Conservation (phyloP, 2,888 invertebrate species). For the Axea sp. region DNA sequence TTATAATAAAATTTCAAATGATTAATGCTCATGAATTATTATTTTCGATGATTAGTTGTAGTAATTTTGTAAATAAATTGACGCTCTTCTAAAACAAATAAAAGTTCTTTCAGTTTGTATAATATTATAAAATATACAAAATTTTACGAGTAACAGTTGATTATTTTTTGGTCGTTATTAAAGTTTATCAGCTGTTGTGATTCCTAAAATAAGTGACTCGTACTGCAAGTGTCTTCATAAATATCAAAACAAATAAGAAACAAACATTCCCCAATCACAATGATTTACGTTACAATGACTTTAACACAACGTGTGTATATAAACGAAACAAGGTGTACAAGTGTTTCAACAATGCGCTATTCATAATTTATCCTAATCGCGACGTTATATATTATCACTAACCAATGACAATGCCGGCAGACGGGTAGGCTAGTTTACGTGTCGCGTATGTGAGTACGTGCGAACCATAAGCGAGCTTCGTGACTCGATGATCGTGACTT, state of each 20-base stretch:
- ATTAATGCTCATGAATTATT: too few species aligned
- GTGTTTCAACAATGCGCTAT: constrained; percentile 30
- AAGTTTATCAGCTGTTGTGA: too few species aligned
- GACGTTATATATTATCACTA: constrained; percentile 56
- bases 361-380: constrained; percentile 62
- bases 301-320: constrained; percentile 30
- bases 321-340: constrained; percentile 49
- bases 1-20: too few species aligned
- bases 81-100: too few species aligned
- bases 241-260: constrained; percentile 39
- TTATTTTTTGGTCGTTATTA: too few species aligned
- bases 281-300: constrained; percentile 29
- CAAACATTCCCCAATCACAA: constrained; percentile 34
- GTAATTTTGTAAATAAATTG: too few species aligned
- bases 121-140: too few species aligned
- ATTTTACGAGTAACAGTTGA: too few species aligned
- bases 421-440: constrained; percentile 42
- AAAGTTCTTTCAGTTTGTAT: too few species aligned
- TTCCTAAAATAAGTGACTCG: too few species aligned
- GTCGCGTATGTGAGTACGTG: constrained; percentile 27
- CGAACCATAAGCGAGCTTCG: constrained; percentile 53
- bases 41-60: too few species aligned
- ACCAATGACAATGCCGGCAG: constrained; percentile 24
- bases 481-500: constrained; percentile 62
- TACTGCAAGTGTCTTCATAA: too few species aligned